A percentile compares a stretch with the other conserved stretches of the same genome.
Conservation (phyloP, 2,797 vertebrate species). For the Helarctos malayanus region DNA sequence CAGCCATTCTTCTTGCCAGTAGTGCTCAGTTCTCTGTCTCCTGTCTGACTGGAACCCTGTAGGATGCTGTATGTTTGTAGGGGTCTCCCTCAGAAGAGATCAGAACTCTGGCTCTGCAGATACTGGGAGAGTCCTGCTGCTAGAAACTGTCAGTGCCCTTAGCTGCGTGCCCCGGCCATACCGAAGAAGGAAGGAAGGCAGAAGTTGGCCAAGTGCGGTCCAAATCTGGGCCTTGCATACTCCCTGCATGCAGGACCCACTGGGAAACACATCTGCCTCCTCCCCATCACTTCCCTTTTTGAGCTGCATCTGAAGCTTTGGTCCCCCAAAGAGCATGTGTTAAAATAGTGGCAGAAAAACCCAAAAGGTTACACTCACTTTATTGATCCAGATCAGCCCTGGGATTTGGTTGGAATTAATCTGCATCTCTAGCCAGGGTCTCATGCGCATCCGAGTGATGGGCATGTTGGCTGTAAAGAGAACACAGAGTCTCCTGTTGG, state of each 20-base stretch:
- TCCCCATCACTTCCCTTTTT: constrained; percentile 48
- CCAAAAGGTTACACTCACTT: constrained; percentile 86
- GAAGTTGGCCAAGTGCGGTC: neutral
- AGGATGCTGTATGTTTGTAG: neutral
- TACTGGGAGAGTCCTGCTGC: neutral
- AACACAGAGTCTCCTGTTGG: constrained; percentile 44
- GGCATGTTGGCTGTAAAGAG: constrained; percentile 89
- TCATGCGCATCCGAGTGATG: constrained; percentile 91
- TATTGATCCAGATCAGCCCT: constrained; percentile 91
- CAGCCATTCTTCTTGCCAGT: neutral
- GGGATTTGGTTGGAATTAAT: constrained; percentile 91
- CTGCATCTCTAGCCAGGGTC: constrained; percentile 92
- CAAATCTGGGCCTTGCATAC: neutral
- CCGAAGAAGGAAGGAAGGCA: neutral
- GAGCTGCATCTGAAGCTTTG: constrained; percentile 45
- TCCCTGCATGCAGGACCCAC: neutral
- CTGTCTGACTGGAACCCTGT: neutral
- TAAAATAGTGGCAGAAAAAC: constrained; percentile 60
- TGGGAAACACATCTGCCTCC: constrained; percentile 59
- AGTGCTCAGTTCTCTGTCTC: neutral
- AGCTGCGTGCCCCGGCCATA: neutral
- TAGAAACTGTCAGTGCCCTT: neutral
- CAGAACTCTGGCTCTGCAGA: constrained; percentile 8
- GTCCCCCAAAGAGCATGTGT: constrained; percentile 21
- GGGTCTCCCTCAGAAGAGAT: neutral